Base-by-base conservation (phyloP, 2,797 vertebrate species). In the Acipenser transmontanus region DNA sequence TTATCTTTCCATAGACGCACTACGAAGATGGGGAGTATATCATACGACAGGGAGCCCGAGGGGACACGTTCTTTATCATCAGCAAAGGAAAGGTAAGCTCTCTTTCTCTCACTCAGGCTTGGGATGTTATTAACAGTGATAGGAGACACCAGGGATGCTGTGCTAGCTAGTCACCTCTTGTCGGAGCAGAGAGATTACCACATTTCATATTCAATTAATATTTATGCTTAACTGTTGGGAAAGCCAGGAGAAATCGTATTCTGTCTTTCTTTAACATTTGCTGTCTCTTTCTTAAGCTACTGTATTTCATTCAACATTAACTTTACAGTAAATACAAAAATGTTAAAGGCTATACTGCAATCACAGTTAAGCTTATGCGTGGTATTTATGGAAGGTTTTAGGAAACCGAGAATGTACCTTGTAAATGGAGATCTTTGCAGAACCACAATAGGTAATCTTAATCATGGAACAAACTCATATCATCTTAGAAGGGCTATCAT, bases 21-120 rank as follows among this genome's bases (percentile, higher is more conserved):
- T 99, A 99, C 69, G 94, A 93, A 78, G 92, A 92, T 3, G 96
- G 96, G n/a, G 93, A 98, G 75, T 98, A 96, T 75, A 99, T 99
- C 80, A 98, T 99, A 81, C 91, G 97, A 62, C 96, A 99, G 74
- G 97, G 97, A 63, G 97, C 97, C 69, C 89, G 95, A 84, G 97
- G 97, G 77, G 97, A 98, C 82, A 99, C 96, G 62, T 99, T 98
- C 89, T 99, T 99, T 71, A 98, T 98, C 77, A 98, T 99, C 90
- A 98, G 96, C 81, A 98, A 99, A 83, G 97, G 97, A 73, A 95
- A 91, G 82, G 94, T 97, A 85, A 93, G 93, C 67, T 34, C 34
- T 34, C 34, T 34, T 34, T 34, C 34, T 34, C 34, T 34, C 34
- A 34, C 34, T 34, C 34, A 34, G 34, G 34, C 34, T 34, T 34